phyloP scores from a whole-genome alignment of 2,888 invertebrate species.

The Scaptomyza reducta region DNA sequence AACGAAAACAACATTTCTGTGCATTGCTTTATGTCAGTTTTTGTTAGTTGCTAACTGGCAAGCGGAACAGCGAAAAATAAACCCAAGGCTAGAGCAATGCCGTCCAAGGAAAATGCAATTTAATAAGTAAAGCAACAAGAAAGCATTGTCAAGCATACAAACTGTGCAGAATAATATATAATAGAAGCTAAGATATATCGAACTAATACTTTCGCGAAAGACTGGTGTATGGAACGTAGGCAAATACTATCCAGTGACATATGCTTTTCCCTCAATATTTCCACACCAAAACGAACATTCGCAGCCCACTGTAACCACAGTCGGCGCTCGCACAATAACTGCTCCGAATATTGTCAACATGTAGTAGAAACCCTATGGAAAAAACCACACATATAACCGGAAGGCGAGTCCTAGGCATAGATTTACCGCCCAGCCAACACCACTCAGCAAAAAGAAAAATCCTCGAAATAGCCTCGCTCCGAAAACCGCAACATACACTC shows the following conservation, averaged over 20 bases:
- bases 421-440: conserved; percentile 18
- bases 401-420: conserved; percentile 17
- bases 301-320: conserved; percentile 19
- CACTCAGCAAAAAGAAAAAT: neutral
- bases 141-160: no score
- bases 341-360: conserved; percentile 29
- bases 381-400: conserved; percentile 38
- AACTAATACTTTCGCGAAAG: no score
- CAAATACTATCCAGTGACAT: no score
- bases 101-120: no score
- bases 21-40: conserved; percentile 47
- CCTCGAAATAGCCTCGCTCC: no score
- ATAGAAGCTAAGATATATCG: no score
- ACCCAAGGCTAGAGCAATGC: neutral
- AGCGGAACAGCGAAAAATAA: neutral
- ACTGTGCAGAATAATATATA: no score
- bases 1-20: conserved; percentile 25
- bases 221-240: no score
- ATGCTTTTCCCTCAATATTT: no score
- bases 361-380: neutral
- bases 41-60: conserved; percentile 6
- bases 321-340: conserved; percentile 13
- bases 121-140: no score
- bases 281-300: neutral
- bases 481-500: conserved; percentile 30